Percentiles rank a stretch among this genome's conserved stretches.
These are phyloP conservation scores for Dermatemys mawii DNA, from an alignment of 2,113 vertebrate species.

Conservation along the genomic window DNA sequence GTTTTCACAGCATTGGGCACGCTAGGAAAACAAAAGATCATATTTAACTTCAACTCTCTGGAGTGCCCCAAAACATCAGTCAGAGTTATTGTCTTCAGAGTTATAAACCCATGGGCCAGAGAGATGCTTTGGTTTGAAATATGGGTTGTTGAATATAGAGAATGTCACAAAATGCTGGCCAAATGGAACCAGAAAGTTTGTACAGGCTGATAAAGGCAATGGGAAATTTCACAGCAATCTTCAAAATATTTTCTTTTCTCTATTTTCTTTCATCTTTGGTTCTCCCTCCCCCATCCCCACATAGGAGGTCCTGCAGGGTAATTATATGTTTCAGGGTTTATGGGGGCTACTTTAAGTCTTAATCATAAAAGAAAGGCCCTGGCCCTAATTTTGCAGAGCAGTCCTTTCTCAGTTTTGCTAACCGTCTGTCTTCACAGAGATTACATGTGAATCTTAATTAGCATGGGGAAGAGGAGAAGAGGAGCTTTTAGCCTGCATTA, in stretches of 20 bases:
- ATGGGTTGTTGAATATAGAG: not conserved
- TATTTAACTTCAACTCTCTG: not conserved
- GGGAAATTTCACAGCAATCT: conserved; percentile 36
- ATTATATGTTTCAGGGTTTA: conserved; percentile 27
- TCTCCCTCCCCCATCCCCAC: not conserved
- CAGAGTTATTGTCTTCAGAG: not conserved
- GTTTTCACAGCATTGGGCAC: not conserved
- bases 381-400: conserved; percentile 2
- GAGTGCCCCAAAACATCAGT: not conserved
- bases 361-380: conserved; percentile 49
- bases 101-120: rapidly evolving
- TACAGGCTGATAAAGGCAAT: not conserved
- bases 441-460: conserved; percentile 71
- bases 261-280: conserved; percentile 37
- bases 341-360: conserved; percentile 44
- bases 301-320: not conserved
- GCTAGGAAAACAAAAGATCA: not conserved
- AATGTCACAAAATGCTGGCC: not conserved
- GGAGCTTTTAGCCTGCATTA: conserved; percentile 54
- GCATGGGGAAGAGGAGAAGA: conserved; percentile 63
- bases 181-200: rapidly evolving
- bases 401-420: conserved; percentile 38
- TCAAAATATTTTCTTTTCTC: not conserved
- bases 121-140: not conserved
- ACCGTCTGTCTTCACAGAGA: conserved; percentile 48